These are phyloP conservation scores for Drosophila peninsularis DNA, from an alignment of 2,888 invertebrate genomes.

Conservation along the genomic window DNA sequence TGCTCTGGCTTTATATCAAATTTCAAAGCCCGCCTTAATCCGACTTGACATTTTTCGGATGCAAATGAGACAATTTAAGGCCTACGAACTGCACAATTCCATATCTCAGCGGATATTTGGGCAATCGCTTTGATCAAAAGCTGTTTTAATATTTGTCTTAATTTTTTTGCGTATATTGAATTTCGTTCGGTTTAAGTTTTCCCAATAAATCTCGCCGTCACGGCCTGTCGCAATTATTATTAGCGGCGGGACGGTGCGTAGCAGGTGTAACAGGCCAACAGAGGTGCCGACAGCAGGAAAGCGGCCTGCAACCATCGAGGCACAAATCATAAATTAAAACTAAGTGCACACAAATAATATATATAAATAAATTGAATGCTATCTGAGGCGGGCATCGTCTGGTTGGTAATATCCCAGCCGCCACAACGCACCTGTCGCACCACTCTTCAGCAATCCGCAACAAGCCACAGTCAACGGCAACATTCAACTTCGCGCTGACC, in stretches of 20 bases:
- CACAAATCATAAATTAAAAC: constrained; percentile 48
- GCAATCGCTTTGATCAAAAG: constrained; percentile 38
- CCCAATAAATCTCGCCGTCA: constrained; percentile 10
- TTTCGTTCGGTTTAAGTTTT: constrained; percentile 19
- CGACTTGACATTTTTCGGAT: constrained; percentile 14
- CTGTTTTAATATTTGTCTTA: constrained; percentile 13
- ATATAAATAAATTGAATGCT: constrained; percentile 32
- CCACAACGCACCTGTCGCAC: background rate
- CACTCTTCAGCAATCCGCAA: constrained; percentile 10
- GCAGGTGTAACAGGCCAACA: constrained; percentile 6
- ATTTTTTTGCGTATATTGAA: background rate
- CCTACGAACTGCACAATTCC: constrained; percentile 4
- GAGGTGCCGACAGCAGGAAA: constrained; percentile 14
- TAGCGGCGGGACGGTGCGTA: constrained; percentile 17
- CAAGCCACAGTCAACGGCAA: background rate
- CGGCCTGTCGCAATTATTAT: constrained; percentile 60
- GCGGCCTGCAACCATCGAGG: constrained; percentile 6
- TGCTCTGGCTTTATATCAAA: background rate
- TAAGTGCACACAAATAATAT: constrained; percentile 34
- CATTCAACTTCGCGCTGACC: constrained; percentile 39
- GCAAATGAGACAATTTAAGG: constrained; percentile 20
- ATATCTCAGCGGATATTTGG: constrained; percentile 15
- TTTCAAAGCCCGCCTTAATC: constrained; percentile 1
- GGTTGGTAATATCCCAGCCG: background rate
- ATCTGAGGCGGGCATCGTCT: constrained; percentile 39